Base-by-base conservation (phyloP, 2,113 vertebrate species). In the Phylloscopus trochilus region DNA sequence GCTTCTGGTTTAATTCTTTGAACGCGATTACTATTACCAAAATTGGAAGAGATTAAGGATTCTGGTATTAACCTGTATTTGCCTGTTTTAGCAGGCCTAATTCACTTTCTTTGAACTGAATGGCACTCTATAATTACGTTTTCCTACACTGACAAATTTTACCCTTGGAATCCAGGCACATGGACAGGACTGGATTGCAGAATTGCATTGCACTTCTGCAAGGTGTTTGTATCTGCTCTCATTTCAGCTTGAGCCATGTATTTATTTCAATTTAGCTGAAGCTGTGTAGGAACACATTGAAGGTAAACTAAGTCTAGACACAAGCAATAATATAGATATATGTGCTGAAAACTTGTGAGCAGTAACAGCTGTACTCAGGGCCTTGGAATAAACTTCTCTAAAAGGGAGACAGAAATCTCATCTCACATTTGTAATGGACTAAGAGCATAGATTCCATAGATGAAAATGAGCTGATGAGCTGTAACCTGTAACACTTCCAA, bases 231-330 rank as follows among this genome's bases (percentile, higher is more conserved):
- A 53, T 30, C 49, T 72, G 37, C 64, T 63, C 41, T 67, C 35
- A n/a, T 46, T 87, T 85, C 84, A 67, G 56, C 7, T 76, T 91
- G 75, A 78, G 55, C 15, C 59, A 21, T 4, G 7, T n/a, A 73
- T 90, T 88, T 90, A 85, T 92, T 95, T 95, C 92, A 69, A 22
- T 80, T 74, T 39, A 95, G 22, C 28, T 78, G 33, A 87, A 94
- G 51, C 33, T 59, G 15, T 2, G 5, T n/a, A 47, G 74, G 62
- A 91, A 80, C 13, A 68, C n/a, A 35, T 21, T 78, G 59, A 76
- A 33, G 33, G 81, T 37, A 86, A 85, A 70, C 72, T 62, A 91
- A 69, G 37, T 77, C 83, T 31, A 81, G 67, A 74, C 19, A 62
- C 14, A 51, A 80, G 10, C 30, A 83, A 58, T n/a, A 83, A 67